Conservation (phyloP, 2,797 vertebrate species). For the Picus viridis region DNA sequence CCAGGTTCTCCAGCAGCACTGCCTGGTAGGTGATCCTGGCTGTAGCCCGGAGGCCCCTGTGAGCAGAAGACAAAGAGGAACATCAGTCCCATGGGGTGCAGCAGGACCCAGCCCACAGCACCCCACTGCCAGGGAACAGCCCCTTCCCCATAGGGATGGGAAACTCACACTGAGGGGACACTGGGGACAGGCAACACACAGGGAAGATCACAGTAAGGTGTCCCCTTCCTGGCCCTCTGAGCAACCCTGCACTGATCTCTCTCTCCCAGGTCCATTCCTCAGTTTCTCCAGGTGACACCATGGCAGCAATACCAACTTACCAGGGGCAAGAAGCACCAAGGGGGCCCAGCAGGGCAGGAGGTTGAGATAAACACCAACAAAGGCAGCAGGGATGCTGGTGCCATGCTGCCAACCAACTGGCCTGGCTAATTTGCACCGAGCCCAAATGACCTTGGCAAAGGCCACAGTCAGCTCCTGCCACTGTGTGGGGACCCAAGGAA, state of each 20-base stretch:
- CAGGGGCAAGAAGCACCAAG: accelerated
- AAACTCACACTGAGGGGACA: not conserved
- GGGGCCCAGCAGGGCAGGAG: accelerated
- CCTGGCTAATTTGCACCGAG: not conserved
- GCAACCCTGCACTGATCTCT: not conserved
- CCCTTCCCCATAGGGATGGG: accelerated
- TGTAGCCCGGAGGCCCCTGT: slow-evolving; percentile 87
- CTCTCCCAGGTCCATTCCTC: not conserved
- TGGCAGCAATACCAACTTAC: accelerated
- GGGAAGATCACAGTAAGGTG: not conserved
- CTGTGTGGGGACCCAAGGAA: accelerated
- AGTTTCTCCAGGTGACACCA: not conserved
- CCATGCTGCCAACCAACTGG: accelerated
- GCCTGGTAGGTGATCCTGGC: slow-evolving; percentile 90
- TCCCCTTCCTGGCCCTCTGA: not conserved
- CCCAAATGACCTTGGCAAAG: not conserved
- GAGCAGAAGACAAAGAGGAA: not conserved
- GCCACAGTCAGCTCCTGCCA: not conserved
- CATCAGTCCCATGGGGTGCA: accelerated
- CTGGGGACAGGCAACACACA: accelerated
- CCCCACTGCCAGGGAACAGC: not conserved
- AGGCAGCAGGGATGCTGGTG: accelerated
- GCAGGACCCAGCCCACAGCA: accelerated
- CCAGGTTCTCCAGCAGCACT: slow-evolving; percentile 88
- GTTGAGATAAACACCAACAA: not conserved